These are phyloP conservation scores for Tringa solitaria DNA, from an alignment of 2,113 vertebrate species.

Conservation along the genomic window DNA sequence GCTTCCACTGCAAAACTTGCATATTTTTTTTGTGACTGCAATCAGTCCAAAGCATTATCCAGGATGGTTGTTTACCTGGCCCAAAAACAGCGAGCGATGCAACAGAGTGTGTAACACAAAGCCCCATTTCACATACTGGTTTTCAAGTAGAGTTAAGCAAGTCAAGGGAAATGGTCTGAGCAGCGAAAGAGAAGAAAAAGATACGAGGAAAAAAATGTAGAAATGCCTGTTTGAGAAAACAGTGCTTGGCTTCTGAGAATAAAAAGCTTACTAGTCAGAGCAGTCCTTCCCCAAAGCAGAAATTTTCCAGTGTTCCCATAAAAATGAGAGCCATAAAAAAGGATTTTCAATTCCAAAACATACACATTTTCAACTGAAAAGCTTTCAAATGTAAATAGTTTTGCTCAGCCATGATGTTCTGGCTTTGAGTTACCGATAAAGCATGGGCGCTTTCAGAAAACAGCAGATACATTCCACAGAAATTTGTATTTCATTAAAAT, in stretches of 20 bases:
- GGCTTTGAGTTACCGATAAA: neutral
- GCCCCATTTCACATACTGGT: neutral
- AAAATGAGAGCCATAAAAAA: slow-evolving; percentile 51
- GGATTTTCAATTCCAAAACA: slow-evolving; percentile 56
- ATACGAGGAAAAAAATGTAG: neutral
- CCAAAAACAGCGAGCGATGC: neutral
- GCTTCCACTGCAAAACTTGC: neutral
- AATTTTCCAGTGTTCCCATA: slow-evolving; percentile 40
- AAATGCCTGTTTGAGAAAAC: neutral
- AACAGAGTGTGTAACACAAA: neutral
- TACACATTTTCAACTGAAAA: slow-evolving; percentile 39
- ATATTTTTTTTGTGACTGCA: neutral
- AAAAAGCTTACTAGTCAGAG: slow-evolving; percentile 12
- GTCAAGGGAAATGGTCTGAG: neutral
- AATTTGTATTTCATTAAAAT: slow-evolving; percentile 19
- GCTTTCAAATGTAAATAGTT: slow-evolving; percentile 47
- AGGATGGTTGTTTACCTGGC: neutral
- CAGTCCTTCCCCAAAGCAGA: slow-evolving; percentile 6
- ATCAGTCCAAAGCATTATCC: neutral
- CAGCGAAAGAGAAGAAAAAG: neutral
- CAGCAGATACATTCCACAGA: neutral
- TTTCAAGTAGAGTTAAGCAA: neutral
- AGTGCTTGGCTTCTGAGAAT: neutral
- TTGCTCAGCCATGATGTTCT: slow-evolving; percentile 1
- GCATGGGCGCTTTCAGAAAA: neutral